Evolutionary conservation across 2,888 invertebrate species (phyloP).

Genomic region (Synanthedon vespiformis): DNA sequence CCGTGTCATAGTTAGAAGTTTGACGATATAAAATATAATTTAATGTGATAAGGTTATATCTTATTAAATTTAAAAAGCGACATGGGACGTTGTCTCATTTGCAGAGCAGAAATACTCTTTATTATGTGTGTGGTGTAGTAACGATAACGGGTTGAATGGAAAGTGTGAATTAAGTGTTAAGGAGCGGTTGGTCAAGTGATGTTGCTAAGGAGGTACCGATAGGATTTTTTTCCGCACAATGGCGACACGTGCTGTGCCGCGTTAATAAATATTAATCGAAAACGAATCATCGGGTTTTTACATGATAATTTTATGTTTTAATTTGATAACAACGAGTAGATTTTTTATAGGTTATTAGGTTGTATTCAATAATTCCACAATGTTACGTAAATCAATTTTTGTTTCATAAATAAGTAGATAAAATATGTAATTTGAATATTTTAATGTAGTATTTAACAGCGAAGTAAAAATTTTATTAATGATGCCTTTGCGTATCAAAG

Average conservation of each 20-base stretch:
- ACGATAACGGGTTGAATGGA: constrained; percentile 23
- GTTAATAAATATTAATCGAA: not conserved
- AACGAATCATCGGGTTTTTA: too few species aligned
- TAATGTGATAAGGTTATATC: not conserved
- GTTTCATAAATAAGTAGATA: too few species aligned
- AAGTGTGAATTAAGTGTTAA: constrained; percentile 10
- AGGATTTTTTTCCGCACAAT: not conserved
- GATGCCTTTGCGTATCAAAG: too few species aligned
- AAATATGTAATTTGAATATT: too few species aligned
- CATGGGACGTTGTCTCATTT: not conserved
- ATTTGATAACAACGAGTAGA: too few species aligned
- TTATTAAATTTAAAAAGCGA: not conserved
- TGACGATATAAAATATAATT: not conserved
- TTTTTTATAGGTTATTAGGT: too few species aligned
- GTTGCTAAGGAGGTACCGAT: not conserved
- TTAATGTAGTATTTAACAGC: too few species aligned
- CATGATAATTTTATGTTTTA: too few species aligned
- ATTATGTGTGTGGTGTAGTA: not conserved
- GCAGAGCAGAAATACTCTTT: not conserved
- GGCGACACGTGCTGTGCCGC: not conserved
- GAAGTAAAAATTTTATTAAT: too few species aligned
- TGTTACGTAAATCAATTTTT: too few species aligned
- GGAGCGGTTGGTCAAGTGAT: not conserved
- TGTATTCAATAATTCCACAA: too few species aligned
- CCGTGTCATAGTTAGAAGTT: not conserved